phyloP scores from a whole-genome alignment of 92 coral and sea anemone species.

The Zoanthus sansibaricus region DNA sequence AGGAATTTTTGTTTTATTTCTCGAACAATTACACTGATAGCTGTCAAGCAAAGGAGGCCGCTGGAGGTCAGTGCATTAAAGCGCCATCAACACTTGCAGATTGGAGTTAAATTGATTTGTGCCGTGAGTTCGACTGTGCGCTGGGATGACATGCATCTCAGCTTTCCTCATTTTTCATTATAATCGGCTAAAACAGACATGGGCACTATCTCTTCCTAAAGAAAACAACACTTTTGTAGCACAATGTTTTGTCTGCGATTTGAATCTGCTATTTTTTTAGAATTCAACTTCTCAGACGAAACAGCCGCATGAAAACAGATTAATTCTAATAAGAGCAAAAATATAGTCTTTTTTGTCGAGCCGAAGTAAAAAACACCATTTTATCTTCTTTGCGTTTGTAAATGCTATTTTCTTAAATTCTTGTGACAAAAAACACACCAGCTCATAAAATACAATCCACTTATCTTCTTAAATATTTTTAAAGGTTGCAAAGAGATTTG shows the following conservation, averaged over 20 bases:
- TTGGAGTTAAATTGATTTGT: not conserved
- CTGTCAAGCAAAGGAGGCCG: constrained; percentile 4
- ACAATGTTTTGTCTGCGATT: constrained; percentile 27
- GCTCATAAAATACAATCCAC: constrained; percentile 3
- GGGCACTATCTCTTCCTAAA: not conserved
- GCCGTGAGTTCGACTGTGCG: not conserved
- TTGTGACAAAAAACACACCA: not conserved
- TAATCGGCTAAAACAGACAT: not conserved
- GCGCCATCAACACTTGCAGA: not conserved
- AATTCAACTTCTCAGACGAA: not conserved
- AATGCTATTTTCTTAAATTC: not conserved
- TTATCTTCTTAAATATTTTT: constrained; percentile 20
- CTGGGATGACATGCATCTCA: not conserved
- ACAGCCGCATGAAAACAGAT: constrained; percentile 7
- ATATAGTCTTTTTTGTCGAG: not conserved
- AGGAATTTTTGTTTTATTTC: not conserved
- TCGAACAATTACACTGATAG: constrained; percentile 19
- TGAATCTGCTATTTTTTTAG: constrained; percentile 21
- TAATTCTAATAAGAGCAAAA: not conserved
- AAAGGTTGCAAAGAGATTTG: constrained; percentile 14
- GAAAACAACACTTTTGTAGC: not conserved
- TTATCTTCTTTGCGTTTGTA: not conserved
- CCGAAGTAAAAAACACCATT: not conserved
- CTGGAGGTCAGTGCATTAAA: constrained; percentile 10
- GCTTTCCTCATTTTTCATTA: not conserved